Evolutionary conservation across 2,113 vertebrate genomes (phyloP).

Genomic region (Miniopterus natalensis): DNA sequence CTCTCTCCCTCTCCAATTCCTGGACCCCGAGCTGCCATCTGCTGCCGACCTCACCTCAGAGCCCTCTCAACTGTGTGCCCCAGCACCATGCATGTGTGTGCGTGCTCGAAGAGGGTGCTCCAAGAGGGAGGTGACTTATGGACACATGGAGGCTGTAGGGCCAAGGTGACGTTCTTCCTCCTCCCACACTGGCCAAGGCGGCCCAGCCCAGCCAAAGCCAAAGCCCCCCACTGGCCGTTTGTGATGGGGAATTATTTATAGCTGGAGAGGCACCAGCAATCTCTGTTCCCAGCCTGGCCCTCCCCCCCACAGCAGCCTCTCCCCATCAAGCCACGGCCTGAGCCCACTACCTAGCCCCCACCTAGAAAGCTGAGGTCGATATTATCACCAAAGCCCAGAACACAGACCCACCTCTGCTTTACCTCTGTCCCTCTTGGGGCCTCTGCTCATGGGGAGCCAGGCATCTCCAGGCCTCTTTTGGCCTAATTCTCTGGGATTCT

Average conservation of each 20-base stretch:
- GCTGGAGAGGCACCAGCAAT: conserved; percentile 41
- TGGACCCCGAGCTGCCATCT: conserved; percentile 58
- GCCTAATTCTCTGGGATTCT: background rate
- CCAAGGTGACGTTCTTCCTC: conserved; percentile 9
- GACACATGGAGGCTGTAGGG: background rate
- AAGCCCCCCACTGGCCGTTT: conserved; percentile 31
- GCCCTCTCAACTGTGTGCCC: background rate
- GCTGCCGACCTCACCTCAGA: conserved; percentile 1
- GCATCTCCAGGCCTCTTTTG: background rate
- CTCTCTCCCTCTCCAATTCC: background rate
- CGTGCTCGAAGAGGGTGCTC: background rate
- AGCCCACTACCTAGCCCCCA: background rate
- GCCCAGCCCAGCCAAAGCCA: background rate
- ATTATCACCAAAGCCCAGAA: background rate
- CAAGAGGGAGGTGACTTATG: background rate
- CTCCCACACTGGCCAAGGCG: background rate
- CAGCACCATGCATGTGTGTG: fast-evolving
- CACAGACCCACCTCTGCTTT: background rate
- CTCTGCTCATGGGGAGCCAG: background rate
- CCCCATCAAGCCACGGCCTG: background rate
- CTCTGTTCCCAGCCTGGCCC: conserved; percentile 64
- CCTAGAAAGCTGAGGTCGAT: background rate
- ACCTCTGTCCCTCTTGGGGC: background rate
- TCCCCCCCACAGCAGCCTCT: background rate
- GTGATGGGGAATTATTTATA: conserved; percentile 62